Evolutionary conservation across 2,797 vertebrate genomes (phyloP), one percentile per base, ranked within the genome.

Genomic region (Tarsius wallacei): DNA sequence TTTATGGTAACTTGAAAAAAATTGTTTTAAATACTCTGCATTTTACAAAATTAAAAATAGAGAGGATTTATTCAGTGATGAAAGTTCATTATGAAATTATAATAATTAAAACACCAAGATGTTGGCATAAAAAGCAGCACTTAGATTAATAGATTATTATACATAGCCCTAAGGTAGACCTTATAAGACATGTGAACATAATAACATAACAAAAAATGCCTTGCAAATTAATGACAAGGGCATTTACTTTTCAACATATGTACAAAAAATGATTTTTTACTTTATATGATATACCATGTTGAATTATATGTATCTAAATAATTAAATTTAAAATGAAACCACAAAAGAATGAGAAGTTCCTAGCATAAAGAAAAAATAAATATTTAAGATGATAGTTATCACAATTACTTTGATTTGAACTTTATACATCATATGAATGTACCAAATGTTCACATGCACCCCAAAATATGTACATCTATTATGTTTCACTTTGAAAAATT

Each of bases 241-340:
- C 51, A 78, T 73, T 82, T 89, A 63, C 42, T 83, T 73, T 82
- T 82, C 42, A 36, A 64, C 0, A 76, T 0, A 73, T 77, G 31
- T 42, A 66, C 55, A 96, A 22, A 5, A 66, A 91, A 97, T 33
- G 4, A 83, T 8, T 55, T 12, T 81, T 77, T 83, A 28, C 28
- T 16, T 21, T 57, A 49, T 71, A 49, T 42, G 74, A 10, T 31
- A 26, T 15, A 33, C 0, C 31, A 89, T 61, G 22, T 77, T 77
- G 63, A 68, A 63, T 74, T 57, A 64, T 59, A 13, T 61, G 2
- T 59, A 66, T 64, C 82, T 36, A 28, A 57, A 78, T 84, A 81
- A 55, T 9, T 90, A 82, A 61, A 84, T 59, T 87, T 74, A 73
- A 91, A 93, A 64, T 91, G 55, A 93, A 93, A 31, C 4, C 11